Conservation (phyloP, 2,113 vertebrate species). For the Gallinago media region DNA sequence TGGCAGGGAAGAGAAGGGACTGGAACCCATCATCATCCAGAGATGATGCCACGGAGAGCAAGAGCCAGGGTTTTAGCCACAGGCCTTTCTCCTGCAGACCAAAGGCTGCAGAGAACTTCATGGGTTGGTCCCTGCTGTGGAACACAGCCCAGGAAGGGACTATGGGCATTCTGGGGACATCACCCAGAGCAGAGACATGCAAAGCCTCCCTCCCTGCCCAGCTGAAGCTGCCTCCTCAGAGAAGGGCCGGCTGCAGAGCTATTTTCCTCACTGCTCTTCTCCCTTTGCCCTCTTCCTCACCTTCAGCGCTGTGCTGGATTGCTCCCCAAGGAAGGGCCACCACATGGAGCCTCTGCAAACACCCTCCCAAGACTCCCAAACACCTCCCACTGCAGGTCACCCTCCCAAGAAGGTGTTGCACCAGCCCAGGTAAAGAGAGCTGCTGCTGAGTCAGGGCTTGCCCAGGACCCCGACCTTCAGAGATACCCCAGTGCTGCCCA, state of each 20-base stretch:
- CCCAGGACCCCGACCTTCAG: not conserved
- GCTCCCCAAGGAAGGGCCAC: not conserved
- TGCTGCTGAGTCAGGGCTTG: slow-evolving; percentile 4
- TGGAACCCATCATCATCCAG: fast-evolving
- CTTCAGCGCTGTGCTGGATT: fast-evolving
- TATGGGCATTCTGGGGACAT: too few relatives aligned
- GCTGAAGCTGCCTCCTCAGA: not conserved
- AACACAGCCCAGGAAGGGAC: not conserved
- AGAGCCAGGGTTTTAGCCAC: not conserved
- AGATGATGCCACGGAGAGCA: not conserved
- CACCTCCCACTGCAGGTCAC: too few relatives aligned
- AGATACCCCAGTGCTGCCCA: not conserved
- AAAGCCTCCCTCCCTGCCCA: not conserved
- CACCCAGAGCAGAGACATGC: not conserved
- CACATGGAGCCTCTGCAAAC: fast-evolving
- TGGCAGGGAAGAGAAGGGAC: not conserved
- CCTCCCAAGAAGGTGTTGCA: not conserved
- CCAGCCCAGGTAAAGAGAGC: slow-evolving; percentile 4
- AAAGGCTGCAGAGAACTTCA: not conserved
- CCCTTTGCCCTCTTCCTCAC: not conserved
- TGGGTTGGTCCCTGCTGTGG: too few relatives aligned
- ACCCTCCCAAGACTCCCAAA: not conserved
- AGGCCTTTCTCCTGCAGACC: not conserved
- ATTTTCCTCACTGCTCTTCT: not conserved
- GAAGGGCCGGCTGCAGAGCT: fast-evolving